These are phyloP conservation scores for Lithobius niger DNA, from an alignment of 1,140 invertebrate species.

Conservation along the genomic window DNA sequence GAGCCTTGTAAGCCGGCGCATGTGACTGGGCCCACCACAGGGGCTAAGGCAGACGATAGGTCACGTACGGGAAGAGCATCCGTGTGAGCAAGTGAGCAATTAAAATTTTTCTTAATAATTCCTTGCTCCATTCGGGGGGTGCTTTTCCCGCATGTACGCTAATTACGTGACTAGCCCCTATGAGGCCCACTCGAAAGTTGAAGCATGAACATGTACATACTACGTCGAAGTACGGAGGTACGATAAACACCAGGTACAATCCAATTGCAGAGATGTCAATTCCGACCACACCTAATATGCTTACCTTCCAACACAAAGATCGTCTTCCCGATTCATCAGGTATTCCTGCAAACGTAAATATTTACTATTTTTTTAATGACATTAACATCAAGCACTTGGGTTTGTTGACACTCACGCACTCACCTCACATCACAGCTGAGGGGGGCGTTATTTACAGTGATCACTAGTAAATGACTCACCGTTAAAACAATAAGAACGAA, in stretches of 20 bases:
- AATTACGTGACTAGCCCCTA: no score
- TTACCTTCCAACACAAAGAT: constrained; percentile 57
- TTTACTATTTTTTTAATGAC: neutral
- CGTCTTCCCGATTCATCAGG: constrained; percentile 64
- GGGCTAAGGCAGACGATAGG: neutral
- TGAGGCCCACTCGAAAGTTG: no score
- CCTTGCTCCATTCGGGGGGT: neutral
- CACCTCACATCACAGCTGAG: neutral
- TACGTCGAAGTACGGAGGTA: no score
- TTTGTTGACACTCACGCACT: neutral
- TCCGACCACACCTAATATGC: no score
- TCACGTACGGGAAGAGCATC: neutral
- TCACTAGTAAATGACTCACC: constrained; percentile 47
- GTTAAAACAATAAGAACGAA: constrained; percentile 58
- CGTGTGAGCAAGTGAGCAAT: neutral
- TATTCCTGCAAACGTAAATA: constrained; percentile 44
- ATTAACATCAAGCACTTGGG: neutral
- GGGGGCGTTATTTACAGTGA: no score
- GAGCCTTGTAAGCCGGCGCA: neutral
- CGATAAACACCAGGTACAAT: no score
- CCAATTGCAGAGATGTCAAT: no score
- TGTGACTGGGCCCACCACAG: neutral
- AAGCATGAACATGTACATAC: no score
- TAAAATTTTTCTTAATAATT: neutral
- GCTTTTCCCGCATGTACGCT: neutral